Evolutionary conservation across 1,140 invertebrate genomes (phyloP).

Genomic region (Batillaria attramentaria): DNA sequence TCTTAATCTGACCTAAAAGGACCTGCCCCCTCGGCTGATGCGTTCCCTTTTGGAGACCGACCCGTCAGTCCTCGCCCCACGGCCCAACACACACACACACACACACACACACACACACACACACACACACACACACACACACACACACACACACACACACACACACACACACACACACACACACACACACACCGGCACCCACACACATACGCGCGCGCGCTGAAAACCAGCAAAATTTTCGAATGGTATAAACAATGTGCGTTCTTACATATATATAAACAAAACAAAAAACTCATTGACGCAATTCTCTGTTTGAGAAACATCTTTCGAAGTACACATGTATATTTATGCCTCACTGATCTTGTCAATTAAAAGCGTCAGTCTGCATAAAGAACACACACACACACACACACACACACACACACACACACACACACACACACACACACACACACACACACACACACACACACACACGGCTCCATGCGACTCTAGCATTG

Average conservation of each 20-base stretch:
- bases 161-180: conserved; percentile 6
- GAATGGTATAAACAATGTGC: too few species aligned
- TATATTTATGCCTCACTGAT: background rate
- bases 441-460: too few species aligned
- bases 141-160: conserved; percentile 13
- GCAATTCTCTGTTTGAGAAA: background rate
- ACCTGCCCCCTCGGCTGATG: too few species aligned
- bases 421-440: too few species aligned
- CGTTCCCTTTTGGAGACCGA: too few species aligned
- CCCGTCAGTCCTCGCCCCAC: too few species aligned
- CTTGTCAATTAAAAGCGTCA: background rate
- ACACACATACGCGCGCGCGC: conserved; percentile 2
- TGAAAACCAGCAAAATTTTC: too few species aligned
- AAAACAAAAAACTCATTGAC: too few species aligned
- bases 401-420: background rate
- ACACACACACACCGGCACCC: background rate
- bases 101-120: conserved; percentile 5
- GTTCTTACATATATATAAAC: too few species aligned
- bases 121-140: conserved; percentile 7
- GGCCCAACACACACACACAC: too few species aligned
- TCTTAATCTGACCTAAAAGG: too few species aligned
- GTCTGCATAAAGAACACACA: background rate
- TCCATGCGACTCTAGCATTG: background rate
- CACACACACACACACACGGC: background rate
- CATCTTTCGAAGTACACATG: background rate